Evolutionary conservation across 2,797 vertebrate genomes (phyloP), one percentile per base, ranked within the genome.

Genomic region (Eutrigla gurnardus): DNA sequence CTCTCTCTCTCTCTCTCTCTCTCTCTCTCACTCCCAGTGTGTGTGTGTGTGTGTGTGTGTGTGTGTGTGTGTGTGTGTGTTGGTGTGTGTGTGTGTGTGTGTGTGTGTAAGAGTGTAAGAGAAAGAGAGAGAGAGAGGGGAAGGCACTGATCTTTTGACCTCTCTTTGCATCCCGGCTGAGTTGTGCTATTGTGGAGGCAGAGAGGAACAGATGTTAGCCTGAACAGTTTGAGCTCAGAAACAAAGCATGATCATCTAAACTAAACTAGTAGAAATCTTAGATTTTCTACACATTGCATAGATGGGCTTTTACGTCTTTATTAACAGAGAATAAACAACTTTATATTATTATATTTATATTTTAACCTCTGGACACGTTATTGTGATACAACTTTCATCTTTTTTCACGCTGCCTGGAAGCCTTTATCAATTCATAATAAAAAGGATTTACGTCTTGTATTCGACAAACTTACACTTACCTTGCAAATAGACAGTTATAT

Each of bases 61-160:
- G 69, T 58, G 71, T 45, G 68, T 65, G 72, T 52, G 76, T 58
- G 77, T 66, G 69, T 54, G 62, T 66, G 67, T 37, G n/a, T n/a
- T n/a, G n/a, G n/a, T n/a, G n/a, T n/a, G n/a, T n/a, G n/a, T n/a
- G 70, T 50, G 65, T 58, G 75, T 72, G 70, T 79, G 76, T 73
- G 82, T 81, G 71, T 77, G 68, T 75, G 80, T 42, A n/a, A n/a
- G n/a, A n/a, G 67, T 37, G 25, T 25, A 25, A 25, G 25, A 25
- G 25, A 25, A 25, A 25, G 25, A 25, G 25, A 25, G 25, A 25
- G 25, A 25, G 78, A 68, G 66, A 79, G 87, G 83, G 87, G 84
- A 92, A 87, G 86, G 86, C 89, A 91, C 80, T 93, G 92, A 93
- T 94, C 93, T 94, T 87, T 93, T 94, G 93, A 94, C 93, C 92